phyloP scores from a whole-genome alignment of 2,113 vertebrate genomes.

The Thryonomys swinderianus region DNA sequence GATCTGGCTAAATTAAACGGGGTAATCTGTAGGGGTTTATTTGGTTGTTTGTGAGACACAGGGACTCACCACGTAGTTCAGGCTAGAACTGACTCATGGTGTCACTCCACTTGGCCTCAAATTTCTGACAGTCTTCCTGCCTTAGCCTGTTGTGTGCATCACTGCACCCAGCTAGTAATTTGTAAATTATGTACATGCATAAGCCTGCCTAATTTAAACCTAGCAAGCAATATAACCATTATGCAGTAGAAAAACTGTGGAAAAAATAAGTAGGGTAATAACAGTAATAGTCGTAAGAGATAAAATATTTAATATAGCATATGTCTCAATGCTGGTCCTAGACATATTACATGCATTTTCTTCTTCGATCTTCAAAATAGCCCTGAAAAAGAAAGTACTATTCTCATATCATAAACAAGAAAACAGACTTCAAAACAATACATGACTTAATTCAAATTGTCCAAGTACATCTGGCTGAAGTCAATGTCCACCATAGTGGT shows the following conservation, averaged over 20 bases:
- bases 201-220: neutral
- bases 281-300: neutral
- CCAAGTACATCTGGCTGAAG: neutral
- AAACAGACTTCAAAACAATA: slow-evolving; percentile 22
- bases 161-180: neutral
- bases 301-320: neutral
- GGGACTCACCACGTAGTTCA: neutral
- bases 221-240: neutral
- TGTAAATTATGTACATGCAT: neutral
- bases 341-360: neutral
- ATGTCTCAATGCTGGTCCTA: neutral
- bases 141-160: neutral
- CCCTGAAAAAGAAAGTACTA: neutral
- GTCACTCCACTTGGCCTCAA: neutral
- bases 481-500: neutral
- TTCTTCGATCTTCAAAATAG: neutral
- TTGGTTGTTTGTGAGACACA: neutral
- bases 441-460: neutral
- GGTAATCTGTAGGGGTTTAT: neutral
- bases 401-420: neutral
- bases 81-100: neutral
- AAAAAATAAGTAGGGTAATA: neutral
- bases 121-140: neutral
- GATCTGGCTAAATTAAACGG: neutral
- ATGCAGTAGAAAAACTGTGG: neutral